A percentile compares a stretch with the other conserved stretches of the same genome.
phyloP scores from a whole-genome alignment of 1,140 invertebrate genomes.

The Cydia pomonella region DNA sequence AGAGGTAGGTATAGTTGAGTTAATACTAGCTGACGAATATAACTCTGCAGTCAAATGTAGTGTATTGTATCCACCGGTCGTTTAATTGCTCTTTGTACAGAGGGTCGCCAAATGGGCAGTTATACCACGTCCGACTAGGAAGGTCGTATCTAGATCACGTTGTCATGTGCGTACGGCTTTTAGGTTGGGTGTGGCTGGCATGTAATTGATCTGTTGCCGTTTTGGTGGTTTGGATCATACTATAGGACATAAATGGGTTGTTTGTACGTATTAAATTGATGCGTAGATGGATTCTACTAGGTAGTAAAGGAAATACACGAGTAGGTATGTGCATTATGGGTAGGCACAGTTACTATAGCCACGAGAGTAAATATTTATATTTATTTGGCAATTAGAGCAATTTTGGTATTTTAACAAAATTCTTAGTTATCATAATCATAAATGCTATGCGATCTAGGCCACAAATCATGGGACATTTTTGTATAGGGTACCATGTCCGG shows the following conservation, averaged over 20 bases:
- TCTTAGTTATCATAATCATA: no score
- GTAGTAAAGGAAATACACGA: no score
- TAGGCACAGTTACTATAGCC: no score
- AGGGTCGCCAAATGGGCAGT: background rate
- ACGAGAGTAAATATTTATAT: no score
- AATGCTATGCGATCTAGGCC: no score
- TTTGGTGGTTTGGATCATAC: background rate
- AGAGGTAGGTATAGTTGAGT: background rate
- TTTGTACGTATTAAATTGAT: background rate
- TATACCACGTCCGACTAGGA: background rate
- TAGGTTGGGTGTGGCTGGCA: background rate
- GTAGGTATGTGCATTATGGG: no score
- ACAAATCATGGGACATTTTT: no score
- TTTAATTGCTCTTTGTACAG: background rate
- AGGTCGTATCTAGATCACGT: background rate
- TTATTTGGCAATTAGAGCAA: no score
- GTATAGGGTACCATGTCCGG: no score
- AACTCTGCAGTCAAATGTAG: background rate
- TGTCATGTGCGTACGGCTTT: background rate
- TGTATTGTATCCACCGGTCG: background rate
- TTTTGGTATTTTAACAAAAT: no score
- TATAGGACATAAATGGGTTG: background rate
- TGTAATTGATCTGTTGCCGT: conserved; percentile 15
- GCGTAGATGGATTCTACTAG: no score
- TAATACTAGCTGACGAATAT: background rate